Evolutionary conservation across 2,113 vertebrate genomes (phyloP).

Genomic region (Chitala chitala): DNA sequence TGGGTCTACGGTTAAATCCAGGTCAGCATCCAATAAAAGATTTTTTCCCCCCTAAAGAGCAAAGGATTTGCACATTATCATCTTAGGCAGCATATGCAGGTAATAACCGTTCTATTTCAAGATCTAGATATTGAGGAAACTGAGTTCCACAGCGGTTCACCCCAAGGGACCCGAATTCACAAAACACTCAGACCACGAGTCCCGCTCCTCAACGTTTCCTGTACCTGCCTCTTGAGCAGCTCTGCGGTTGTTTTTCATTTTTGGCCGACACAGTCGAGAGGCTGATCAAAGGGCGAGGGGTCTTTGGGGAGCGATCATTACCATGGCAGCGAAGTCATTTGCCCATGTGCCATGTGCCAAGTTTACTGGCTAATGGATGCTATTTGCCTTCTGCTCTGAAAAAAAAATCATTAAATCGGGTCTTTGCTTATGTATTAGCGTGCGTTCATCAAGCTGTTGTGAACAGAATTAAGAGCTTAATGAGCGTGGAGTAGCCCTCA

Average conservation of each 20-base stretch:
- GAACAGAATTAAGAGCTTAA: constrained; percentile 19
- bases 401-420: not conserved
- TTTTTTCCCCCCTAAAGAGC: no score
- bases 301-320: not conserved
- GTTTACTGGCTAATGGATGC: constrained; percentile 12
- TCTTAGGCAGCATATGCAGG: no score
- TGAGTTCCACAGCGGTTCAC: not conserved
- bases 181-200: not conserved
- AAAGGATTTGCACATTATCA: no score
- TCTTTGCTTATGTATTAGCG: constrained; percentile 1
- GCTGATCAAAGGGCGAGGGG: not conserved
- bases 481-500: constrained; percentile 9
- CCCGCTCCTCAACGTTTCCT: not conserved
- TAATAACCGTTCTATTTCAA: no score
- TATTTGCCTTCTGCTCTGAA: constrained; percentile 1
- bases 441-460: constrained; percentile 18
- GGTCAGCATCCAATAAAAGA: no score
- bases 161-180: not conserved
- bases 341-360: not conserved
- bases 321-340: not conserved
- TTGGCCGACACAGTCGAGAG: not conserved
- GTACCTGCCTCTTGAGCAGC: not conserved
- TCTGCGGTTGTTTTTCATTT: not conserved
- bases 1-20: no score
- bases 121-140: not conserved